A percentile compares a stretch with the other conserved stretches of the same genome.
Evolutionary conservation across 2,113 vertebrate species (phyloP).

Genomic region (Chauna torquata): DNA sequence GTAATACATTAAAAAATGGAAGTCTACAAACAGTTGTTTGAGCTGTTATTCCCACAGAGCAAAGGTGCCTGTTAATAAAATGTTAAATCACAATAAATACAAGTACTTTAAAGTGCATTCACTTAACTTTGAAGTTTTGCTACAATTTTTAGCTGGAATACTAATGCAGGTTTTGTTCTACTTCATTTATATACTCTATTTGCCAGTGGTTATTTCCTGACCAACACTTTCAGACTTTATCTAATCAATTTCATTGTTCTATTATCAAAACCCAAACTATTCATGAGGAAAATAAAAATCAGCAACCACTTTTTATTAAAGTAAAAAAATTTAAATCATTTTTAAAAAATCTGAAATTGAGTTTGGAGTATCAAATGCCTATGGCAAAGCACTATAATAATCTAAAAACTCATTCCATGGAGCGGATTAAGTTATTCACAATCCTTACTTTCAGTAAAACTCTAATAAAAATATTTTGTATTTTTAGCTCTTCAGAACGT

Average conservation of each 20-base stretch:
- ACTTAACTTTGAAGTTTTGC: neutral
- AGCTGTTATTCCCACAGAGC: neutral
- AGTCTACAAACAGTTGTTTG: neutral
- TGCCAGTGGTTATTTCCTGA: neutral
- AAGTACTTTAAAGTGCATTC: neutral
- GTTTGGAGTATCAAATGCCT: neutral
- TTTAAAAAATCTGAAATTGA: neutral
- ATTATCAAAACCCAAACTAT: neutral
- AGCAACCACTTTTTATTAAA: neutral
- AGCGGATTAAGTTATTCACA: slow-evolving; percentile 26
- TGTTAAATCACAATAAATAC: neutral
- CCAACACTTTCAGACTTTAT: neutral
- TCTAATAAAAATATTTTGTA: slow-evolving; percentile 46
- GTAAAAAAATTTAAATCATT: neutral
- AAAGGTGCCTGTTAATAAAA: neutral
- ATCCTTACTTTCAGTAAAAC: slow-evolving; percentile 16
- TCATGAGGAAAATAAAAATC: neutral
- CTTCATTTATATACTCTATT: neutral
- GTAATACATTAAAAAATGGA: neutral
- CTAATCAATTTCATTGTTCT: neutral
- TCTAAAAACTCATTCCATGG: neutral
- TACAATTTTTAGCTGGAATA: neutral
- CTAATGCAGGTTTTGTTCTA: neutral
- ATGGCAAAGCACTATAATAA: neutral
- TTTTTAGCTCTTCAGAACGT: too few relatives aligned